phyloP scores from a whole-genome alignment of 2,113 vertebrate genomes.

The Mobula birostris region DNA sequence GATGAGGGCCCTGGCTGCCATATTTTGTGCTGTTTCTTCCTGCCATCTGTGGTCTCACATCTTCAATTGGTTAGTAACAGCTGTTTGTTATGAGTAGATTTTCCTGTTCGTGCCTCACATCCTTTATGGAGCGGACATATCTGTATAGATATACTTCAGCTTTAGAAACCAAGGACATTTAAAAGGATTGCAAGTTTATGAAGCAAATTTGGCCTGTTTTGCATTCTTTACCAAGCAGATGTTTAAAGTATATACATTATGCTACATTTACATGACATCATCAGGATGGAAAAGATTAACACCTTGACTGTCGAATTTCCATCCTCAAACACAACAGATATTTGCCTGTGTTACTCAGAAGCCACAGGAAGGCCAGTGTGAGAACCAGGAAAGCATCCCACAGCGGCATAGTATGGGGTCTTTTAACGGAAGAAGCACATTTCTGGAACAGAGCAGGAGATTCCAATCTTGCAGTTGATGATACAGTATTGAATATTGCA shows the following conservation, averaged over 20 bases:
- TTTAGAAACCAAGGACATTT: neutral
- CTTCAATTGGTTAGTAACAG: neutral
- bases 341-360: neutral
- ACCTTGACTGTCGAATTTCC: neutral
- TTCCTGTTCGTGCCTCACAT: neutral
- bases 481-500: neutral
- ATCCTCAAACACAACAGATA: neutral
- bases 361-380: neutral
- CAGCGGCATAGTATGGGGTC: neutral
- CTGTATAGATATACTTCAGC: neutral
- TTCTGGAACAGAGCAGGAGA: neutral
- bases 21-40: constrained; percentile 20
- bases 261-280: neutral
- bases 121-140: neutral
- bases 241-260: neutral
- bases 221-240: neutral
- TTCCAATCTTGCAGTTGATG: neutral
- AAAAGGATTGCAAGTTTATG: neutral
- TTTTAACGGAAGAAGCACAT: neutral
- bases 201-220: neutral
- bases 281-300: neutral
- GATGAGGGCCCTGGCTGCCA: neutral
- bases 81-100: neutral
- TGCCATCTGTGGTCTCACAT: constrained; percentile 7
- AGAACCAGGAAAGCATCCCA: neutral